Base-by-base conservation (phyloP, 1,140 invertebrate species). In the Calliopsis andreniformis region DNA sequence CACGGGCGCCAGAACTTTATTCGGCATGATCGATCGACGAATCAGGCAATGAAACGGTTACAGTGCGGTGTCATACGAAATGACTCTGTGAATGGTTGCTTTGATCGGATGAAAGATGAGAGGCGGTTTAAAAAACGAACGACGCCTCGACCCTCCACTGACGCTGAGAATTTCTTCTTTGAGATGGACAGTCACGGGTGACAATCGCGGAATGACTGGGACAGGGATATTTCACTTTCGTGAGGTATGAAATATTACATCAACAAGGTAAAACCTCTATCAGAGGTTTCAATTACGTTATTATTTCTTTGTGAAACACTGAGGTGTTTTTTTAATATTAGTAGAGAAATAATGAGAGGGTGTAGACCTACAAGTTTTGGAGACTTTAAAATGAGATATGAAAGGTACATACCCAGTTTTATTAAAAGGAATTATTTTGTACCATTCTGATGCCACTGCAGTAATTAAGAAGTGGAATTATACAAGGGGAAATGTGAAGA, bases 1-100 rank as follows among this genome's bases (percentile, higher is more conserved):
- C 73, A 80, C 49, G 73, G 58, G 83, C 78, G 83, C 78, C 78
- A 83, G 73, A 75, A 64, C 80, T 84, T 84, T 66, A 84, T 83
- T 73, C 82, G 32, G 53, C 43, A 51, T 76, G 81, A 83, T 80
- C 81, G 81, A 84, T 83, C 62, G 67, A 79, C 55, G 56, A 70
- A 75, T 79, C 76, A 8, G 18, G 25, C 79, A 82, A 83, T 55
- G 66, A 76, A 78, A 70, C 35, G 55, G 55, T 81, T 70, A 72
- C 66, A 47, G 49, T 23, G 45, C 25, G 47, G 25, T 64, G 47
- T 47, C 79, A 51, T 51, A 66, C 59, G 61, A 80, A 80, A 80
- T 39, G 30, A 76, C 71, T 59, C 3, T 0, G 61, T 55, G 61
- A 73, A 66, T 66, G 39, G 47, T 32, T 30, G 45, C 59, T 72